Conservation (phyloP, 2,888 invertebrate species). For the Tiliacea aurago region DNA sequence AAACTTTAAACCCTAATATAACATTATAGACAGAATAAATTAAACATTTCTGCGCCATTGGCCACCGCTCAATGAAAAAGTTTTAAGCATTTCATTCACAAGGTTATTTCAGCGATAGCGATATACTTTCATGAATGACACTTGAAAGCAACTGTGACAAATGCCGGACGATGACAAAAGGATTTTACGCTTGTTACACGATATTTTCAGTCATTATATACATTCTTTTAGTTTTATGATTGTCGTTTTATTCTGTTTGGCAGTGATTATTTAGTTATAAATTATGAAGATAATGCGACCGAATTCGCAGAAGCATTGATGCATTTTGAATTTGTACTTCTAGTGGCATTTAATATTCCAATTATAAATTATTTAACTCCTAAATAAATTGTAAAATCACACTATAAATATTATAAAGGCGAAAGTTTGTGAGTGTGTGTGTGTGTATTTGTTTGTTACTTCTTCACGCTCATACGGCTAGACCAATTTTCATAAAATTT, state of each 20-base stretch:
- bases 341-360: background rate
- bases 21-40: conserved; percentile 25
- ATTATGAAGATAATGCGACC: background rate
- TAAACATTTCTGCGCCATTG: conserved; percentile 7
- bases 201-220: conserved; percentile 26
- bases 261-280: background rate
- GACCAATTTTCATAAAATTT: no score
- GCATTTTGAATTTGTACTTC: background rate
- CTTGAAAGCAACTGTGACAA: conserved; percentile 46
- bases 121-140: conserved; percentile 49
- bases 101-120: conserved; percentile 38
- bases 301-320: background rate
- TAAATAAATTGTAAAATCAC: background rate
- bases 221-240: conserved; percentile 8
- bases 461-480: no score
- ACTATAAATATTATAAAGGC: no score
- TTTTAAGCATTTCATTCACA: conserved; percentile 31
- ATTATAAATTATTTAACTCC: background rate
- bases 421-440: no score
- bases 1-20: background rate
- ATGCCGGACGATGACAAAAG: conserved; percentile 37
- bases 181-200: conserved; percentile 23
- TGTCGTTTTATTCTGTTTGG: conserved; percentile 14
- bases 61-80: conserved; percentile 7
- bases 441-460: no score